Evolutionary conservation across 2,888 invertebrate species (phyloP), one percentile per base, ranked within the genome.

Genomic region (Dolichopus griseipennis): DNA sequence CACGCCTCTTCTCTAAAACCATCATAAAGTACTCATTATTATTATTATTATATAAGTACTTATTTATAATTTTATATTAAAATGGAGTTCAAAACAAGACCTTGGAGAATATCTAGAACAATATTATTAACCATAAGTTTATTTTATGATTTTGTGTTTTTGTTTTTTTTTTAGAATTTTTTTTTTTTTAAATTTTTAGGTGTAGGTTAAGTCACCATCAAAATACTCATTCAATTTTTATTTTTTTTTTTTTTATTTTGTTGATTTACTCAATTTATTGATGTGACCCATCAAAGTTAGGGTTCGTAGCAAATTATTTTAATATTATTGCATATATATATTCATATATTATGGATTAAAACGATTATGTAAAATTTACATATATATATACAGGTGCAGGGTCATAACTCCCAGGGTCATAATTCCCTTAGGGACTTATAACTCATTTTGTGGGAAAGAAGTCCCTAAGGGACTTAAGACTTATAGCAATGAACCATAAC

Each of bases 161-260:
- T 34, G 5, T 34, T 34, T 34, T 34, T n/a, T 34, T 34, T 43
- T 43, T 37, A 6, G 37, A 37, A 37, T 8, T n/a, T n/a, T n/a
- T n/a, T n/a, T n/a, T n/a, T n/a, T 37, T 37, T 37, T 37, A 18
- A n/a, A n/a, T 52, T 52, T 52, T 52, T 52, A 52, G 52, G 52
- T 52, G 52, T 52, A 52, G 52, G 52, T 52, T 52, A 52, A 52
- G 52, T n/a, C 52, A 52, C 52, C 52, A 52, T 52, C 18, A 52
- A 18, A 52, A 37, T 37, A 18, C 6, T 52, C 15, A 41, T 41
- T 41, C 15, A 41, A 2, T 12, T n/a, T n/a, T n/a, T n/a, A 43
- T 43, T 10, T 43, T 43, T 43, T 43, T 43, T 43, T 43, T 43
- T 43, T 43, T 43, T 43, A 43, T n/a, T 27, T 27, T 27, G 27